These are phyloP conservation scores for Salvator merianae DNA, from an alignment of 2,113 vertebrate genomes.

Conservation along the genomic window DNA sequence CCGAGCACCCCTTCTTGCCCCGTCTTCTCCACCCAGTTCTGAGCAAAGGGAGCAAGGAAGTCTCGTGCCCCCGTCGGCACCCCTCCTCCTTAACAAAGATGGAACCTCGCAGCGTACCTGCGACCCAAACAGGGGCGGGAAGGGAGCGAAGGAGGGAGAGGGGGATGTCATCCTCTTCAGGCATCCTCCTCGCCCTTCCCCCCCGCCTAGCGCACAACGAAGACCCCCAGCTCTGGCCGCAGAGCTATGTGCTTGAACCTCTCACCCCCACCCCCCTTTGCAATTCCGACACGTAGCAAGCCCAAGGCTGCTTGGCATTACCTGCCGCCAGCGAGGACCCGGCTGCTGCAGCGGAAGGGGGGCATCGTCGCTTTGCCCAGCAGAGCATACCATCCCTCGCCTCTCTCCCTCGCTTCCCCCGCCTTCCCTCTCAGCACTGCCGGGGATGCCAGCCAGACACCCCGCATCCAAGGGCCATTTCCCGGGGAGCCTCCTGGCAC, in stretches of 20 bases:
- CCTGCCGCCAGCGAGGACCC: constrained; percentile 64
- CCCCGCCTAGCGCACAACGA: not conserved
- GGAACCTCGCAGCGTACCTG: constrained; percentile 17
- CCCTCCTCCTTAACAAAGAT: not conserved
- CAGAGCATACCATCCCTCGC: not conserved
- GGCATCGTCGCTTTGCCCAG: constrained; percentile 32
- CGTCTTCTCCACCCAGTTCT: too few relatives aligned
- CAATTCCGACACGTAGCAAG: constrained; percentile 62
- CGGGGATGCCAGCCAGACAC: not conserved
- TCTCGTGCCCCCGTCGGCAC: not conserved
- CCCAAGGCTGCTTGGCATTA: constrained; percentile 10
- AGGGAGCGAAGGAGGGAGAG: not conserved
- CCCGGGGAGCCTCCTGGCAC: constrained; percentile 31
- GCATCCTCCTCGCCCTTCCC: not conserved
- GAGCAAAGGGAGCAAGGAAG: constrained; percentile 14
- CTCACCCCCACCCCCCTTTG: constrained; percentile 38
- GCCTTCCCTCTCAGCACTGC: not conserved
- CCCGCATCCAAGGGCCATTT: constrained; percentile 32
- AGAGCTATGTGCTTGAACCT: not conserved
- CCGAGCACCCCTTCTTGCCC: not conserved
- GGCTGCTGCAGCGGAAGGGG: constrained; percentile 62
- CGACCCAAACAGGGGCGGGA: not conserved
- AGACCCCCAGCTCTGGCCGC: not conserved
- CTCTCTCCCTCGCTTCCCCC: not conserved
- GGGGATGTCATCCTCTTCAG: constrained; percentile 13